Conservation (phyloP, 2,113 vertebrate genomes). For the Galemys pyrenaicus region DNA sequence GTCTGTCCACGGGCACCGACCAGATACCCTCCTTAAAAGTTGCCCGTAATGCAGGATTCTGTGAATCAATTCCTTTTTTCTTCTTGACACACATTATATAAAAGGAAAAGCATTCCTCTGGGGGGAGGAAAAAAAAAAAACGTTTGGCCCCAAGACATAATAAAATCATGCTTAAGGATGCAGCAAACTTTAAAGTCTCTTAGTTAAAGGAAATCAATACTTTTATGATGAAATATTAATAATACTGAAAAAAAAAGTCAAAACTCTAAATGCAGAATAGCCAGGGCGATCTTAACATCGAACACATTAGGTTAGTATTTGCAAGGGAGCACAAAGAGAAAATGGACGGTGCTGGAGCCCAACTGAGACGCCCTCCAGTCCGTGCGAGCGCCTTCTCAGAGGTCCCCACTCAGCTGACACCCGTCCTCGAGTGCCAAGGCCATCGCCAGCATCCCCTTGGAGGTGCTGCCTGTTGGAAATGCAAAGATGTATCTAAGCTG, state of each 20-base stretch:
- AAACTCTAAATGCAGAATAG: slow-evolving; percentile 64
- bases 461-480: neutral
- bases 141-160: slow-evolving; percentile 78
- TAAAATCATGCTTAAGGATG: slow-evolving; percentile 79
- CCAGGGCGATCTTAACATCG: slow-evolving; percentile 25
- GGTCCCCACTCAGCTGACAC: neutral
- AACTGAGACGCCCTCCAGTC: neutral
- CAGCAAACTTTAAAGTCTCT: slow-evolving; percentile 79
- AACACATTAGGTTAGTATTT: slow-evolving; percentile 15
- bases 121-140: slow-evolving; percentile 5
- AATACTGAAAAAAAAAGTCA: slow-evolving; percentile 72
- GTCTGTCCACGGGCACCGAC: neutral
- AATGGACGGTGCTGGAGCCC: neutral
- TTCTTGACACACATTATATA: slow-evolving; percentile 68
- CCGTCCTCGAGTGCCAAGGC: neutral
- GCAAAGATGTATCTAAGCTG: neutral
- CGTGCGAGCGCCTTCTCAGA: too few species aligned
- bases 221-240: slow-evolving; percentile 82
- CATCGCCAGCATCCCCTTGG: neutral
- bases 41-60: slow-evolving; percentile 57
- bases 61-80: slow-evolving; percentile 71
- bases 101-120: slow-evolving; percentile 61
- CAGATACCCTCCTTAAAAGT: slow-evolving; percentile 36
- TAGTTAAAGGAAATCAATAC: slow-evolving; percentile 82
- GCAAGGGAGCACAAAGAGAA: neutral